Evolutionary conservation across 2,888 invertebrate species (phyloP), one percentile per base, ranked within the genome.

Genomic region (Dinocampus coccinellae): DNA sequence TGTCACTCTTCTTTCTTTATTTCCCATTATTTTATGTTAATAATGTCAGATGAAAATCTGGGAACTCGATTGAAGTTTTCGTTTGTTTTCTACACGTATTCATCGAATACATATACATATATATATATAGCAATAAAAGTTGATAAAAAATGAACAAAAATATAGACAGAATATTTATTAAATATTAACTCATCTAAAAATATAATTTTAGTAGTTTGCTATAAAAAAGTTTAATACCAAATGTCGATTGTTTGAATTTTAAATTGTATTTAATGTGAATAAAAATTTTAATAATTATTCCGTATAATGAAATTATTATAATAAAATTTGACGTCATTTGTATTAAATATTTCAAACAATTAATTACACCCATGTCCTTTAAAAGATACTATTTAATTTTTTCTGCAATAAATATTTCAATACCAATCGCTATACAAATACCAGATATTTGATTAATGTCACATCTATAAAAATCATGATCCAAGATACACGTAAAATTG

Each of bases 21-120:
- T 62, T 63, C 26, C 63, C 63, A 69, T 62, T 69, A 62, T 69
- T 69, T 69, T 69, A 69, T 63, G 62, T 53, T 69, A 63, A 62
- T 69, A 61, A 33, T 34, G 20, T 20, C 60, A 16, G 33, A 60
- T 60, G 29, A 34, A 11, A 1, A 60, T 10, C 34, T 4, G 10
- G 2, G 11, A 20, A 33, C 22, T 60, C 7, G 11, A 20, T 60
- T 60, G 33, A 47, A 47, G 16, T 47, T 61, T 65, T 52, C 53
- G 16, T 65, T 16, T 13, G 20, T 26, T 52, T 65, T 9, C 33
- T 4, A 52, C 42, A n/a, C 3, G 42, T n/a, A 42, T 42, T n/a
- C n/a, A 42, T 36, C 36, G 10, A 36, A 13, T 11, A 13, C 36
- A 36, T 13, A 11, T 13, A n/a, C n/a, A 42, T n/a, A 39, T n/a